These are phyloP conservation scores for Myripristis jacobus DNA, from an alignment of 2,797 vertebrate species.

Conservation along the genomic window DNA sequence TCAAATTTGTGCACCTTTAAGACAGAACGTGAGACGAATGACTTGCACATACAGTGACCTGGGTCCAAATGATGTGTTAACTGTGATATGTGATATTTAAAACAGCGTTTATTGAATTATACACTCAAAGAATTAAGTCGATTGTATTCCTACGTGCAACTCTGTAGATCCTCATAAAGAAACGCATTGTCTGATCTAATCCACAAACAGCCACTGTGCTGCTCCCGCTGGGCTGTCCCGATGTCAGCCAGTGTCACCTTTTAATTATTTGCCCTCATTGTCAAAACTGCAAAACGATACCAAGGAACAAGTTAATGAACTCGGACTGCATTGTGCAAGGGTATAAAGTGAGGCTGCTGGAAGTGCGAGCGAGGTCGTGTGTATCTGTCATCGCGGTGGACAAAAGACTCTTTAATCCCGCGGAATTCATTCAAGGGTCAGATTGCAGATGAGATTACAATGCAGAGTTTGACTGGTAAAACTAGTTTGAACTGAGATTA, in stretches of 20 bases:
- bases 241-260: slow-evolving; percentile 30
- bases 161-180: not conserved
- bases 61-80: no score
- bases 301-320: not conserved
- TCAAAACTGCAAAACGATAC: not conserved
- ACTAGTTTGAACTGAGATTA: slow-evolving; percentile 22
- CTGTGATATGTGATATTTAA: not conserved
- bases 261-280: not conserved
- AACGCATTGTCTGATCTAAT: not conserved
- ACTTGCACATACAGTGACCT: no score
- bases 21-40: no score
- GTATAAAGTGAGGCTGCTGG: no score
- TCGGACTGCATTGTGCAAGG: not conserved
- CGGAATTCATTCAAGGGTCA: slow-evolving; percentile 49
- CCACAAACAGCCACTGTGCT: slow-evolving; percentile 6
- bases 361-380: not conserved
- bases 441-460: slow-evolving; percentile 26
- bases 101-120: not conserved
- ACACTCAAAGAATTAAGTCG: not conserved
- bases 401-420: slow-evolving; percentile 13
- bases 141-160: not conserved
- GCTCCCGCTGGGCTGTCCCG: slow-evolving; percentile 12
- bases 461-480: slow-evolving; percentile 22
- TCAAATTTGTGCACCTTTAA: no score
- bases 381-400: not conserved